Conservation (phyloP, 2,113 vertebrate genomes). For the Corythaeola cristata region DNA sequence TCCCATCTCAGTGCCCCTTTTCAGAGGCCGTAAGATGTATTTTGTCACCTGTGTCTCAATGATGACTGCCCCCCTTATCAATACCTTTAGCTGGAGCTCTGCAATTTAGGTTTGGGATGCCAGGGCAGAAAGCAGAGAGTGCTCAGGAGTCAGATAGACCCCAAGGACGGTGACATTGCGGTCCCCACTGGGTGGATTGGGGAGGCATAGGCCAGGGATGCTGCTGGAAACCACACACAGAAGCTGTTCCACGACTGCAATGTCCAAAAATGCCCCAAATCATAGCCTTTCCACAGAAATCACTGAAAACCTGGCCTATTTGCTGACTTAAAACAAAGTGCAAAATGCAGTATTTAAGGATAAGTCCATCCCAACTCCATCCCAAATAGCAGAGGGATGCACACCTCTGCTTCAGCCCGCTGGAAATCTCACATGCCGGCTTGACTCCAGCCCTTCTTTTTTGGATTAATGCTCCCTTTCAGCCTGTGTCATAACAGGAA, state of each 20-base stretch:
- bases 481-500: constrained; percentile 1
- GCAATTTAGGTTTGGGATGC: not conserved
- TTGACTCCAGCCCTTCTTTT: not conserved
- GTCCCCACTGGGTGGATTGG: accelerated
- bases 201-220: not conserved
- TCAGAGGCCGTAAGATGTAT: not conserved
- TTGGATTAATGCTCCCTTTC: not conserved
- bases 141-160: not conserved
- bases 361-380: not conserved
- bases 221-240: not conserved
- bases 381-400: not conserved
- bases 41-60: not conserved
- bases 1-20: not conserved
- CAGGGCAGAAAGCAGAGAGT: not conserved
- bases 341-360: not conserved
- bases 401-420: not conserved
- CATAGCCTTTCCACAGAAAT: not conserved
- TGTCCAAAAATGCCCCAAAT: not conserved
- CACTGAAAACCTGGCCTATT: not conserved
- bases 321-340: not conserved
- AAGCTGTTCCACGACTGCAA: not conserved
- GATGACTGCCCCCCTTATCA: not conserved
- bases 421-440: not conserved
- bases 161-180: not conserved
- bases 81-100: not conserved